Evolutionary conservation across 1,140 invertebrate species (phyloP), one percentile per base, ranked within the genome.

Genomic region (Cepaea nemoralis): DNA sequence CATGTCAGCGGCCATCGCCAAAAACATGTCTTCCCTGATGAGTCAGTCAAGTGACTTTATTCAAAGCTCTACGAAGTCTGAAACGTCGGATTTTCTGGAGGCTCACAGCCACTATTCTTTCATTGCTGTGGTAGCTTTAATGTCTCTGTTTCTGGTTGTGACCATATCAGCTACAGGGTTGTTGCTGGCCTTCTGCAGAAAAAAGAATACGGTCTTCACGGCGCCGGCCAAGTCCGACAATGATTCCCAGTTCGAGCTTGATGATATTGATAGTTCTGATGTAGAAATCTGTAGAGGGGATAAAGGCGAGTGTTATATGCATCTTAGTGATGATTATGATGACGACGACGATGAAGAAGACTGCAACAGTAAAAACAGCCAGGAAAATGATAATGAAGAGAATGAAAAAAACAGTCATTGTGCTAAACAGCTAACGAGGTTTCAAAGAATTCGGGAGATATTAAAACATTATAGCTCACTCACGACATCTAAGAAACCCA

Each of bases 121-220:
- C 73, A 83, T 83, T 24, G 84, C 84, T 16, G 83, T 89, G 10
- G 59, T 88, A 0, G 82, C 86, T 0, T 85, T 90, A 8, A 87
- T 86, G 82, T 82, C 84, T n/a, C 84, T 91, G 16, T 89, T 91
- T 66, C 77, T 89, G 33, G 85, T 86, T 42, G 84, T 90, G n/a
- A 89, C 89, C 12, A 35, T 90, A 0, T 82, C 86, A 0, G 82
- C 88, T 3, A 89, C 88, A 14, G 84, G 84, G 0, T 83, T 87
- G 0, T 71, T 91, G 27, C 71, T 90, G 16, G 85, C 88, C n/a
- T 91, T 90, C 83, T 91, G 89, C 67, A 83, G 86, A 76, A 91
- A 91, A 81, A 89, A 88, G 59, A 91, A 91, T 86, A 82, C 88
- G 6, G 89, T 91, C n/a, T 91, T 91, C 82, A 85, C 84, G 59